Conservation (phyloP, 2,888 invertebrate genomes). For the Scaptomyza polygonia region DNA sequence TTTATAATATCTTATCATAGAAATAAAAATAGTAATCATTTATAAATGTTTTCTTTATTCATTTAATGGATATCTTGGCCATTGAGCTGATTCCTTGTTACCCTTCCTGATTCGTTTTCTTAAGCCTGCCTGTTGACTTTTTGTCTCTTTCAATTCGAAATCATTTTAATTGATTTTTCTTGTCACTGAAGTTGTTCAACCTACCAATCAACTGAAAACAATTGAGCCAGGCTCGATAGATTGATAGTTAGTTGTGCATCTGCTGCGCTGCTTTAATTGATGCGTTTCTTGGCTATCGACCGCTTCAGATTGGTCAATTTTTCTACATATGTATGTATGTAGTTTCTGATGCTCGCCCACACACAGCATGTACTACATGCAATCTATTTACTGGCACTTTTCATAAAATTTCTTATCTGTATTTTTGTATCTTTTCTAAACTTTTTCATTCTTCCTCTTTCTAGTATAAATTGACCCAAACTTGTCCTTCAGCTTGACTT, state of each 20-base stretch:
- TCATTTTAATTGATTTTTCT: constrained; percentile 80
- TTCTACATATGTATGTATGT: constrained; percentile 2
- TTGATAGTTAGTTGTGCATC: background rate
- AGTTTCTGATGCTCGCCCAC: constrained; percentile 32
- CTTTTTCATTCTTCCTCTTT: constrained; percentile 1
- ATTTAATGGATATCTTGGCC: too few relatives aligned
- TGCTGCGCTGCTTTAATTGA: constrained; percentile 58
- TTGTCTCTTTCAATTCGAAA: constrained; percentile 75
- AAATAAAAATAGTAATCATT: too few relatives aligned
- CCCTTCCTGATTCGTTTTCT: constrained; percentile 30
- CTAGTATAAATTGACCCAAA: constrained; percentile 32
- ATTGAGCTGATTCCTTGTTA: too few relatives aligned
- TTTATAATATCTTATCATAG: too few relatives aligned
- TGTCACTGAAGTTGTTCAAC: constrained; percentile 59
- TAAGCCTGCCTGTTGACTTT: constrained; percentile 53
- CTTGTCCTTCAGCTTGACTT: constrained; percentile 58
- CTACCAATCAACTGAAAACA: constrained; percentile 53
- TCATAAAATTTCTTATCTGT: constrained; percentile 33
- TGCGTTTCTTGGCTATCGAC: constrained; percentile 53
- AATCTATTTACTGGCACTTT: constrained; percentile 29
- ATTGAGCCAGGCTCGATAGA: constrained; percentile 16
- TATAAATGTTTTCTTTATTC: too few relatives aligned
- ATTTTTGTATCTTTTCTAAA: constrained; percentile 14
- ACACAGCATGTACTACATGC: constrained; percentile 7
- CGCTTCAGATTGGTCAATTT: constrained; percentile 46